phyloP scores from a whole-genome alignment of 2,888 invertebrate genomes.

The Apantesis nais region DNA sequence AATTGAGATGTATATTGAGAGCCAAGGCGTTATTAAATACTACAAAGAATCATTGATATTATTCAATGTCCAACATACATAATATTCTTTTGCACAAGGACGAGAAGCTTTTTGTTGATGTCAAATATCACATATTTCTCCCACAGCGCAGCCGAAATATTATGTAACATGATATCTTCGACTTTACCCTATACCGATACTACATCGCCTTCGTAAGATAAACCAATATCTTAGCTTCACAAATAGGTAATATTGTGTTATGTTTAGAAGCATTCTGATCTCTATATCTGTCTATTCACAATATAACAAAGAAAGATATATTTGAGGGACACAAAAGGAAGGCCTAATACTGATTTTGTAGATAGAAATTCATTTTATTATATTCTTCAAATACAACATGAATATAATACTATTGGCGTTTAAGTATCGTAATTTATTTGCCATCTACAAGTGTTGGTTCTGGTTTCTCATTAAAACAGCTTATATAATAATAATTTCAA shows the following conservation, averaged over 20 bases:
- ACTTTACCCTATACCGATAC: constrained; percentile 4
- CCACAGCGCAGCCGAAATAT: constrained; percentile 5
- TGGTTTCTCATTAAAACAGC: background rate
- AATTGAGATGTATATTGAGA: no score
- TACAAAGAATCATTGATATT: background rate
- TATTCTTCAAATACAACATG: background rate
- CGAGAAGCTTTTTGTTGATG: background rate
- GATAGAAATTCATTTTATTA: background rate
- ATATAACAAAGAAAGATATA: constrained; percentile 23
- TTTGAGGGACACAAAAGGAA: background rate
- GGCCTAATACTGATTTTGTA: background rate
- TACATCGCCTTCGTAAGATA: constrained; percentile 28
- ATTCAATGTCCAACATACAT: background rate
- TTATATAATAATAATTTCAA: background rate
- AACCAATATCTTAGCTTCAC: constrained; percentile 37
- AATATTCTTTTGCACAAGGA: background rate
- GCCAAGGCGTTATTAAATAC: background rate
- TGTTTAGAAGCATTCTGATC: constrained; percentile 39
- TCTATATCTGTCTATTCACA: constrained; percentile 32
- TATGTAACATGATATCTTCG: constrained; percentile 10
- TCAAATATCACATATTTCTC: constrained; percentile 1
- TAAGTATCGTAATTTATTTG: no score
- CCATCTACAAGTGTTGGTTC: background rate
- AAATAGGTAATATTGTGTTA: constrained; percentile 44
- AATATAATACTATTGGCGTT: background rate